Evolutionary conservation across 1,140 invertebrate genomes (phyloP), one percentile per base, ranked within the genome.

Genomic region (Xylocopa sonorina): DNA sequence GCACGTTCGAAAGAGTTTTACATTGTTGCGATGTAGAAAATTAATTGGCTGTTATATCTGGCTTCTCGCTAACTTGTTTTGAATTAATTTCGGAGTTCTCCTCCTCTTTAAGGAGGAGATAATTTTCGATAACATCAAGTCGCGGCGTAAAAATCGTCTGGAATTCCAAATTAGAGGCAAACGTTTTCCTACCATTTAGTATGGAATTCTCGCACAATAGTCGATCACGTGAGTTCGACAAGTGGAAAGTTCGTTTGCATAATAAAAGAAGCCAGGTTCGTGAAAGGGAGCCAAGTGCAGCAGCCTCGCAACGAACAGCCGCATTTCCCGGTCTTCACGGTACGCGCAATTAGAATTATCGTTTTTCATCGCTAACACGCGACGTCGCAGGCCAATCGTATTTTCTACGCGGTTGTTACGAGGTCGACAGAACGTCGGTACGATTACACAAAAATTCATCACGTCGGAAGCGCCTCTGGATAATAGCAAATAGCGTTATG

Each of bases 171-270:
- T 57, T 43, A 10, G 12, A 14, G 18, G 0, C 27, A 50, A 29
- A 21, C 21, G 29, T 32, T 34, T 75, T n/a, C 72, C 14, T 43
- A 53, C 6, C 6, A 24, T 32, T 66, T 1, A 0, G 0, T 21
- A 18, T 27, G 21, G 16, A 62, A 43, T 57, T 27, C 38, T 32
- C 32, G 41, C 4, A 67, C 38, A 50, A 51, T 66, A 9, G 60
- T 32, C n/a, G 38, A 50, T 67, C 63, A 27, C 63, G 12, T 43
- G 63, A 14, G 43, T 21, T 66, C 43, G 34, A 76, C 73, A 51
- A 76, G 41, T 76, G 73, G 73, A 76, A 76, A 76, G 62, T 76
- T 55, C 62, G 41, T 76, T 76, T 76, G 62, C 73, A 76, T 76
- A 55, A 57, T 53, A 67, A 76, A 53, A 67, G 73, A 67, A 67